Percentiles rank a stretch among this genome's conserved stretches.
phyloP scores from a whole-genome alignment of 2,113 vertebrate genomes.

The Catharus bicknelli region DNA sequence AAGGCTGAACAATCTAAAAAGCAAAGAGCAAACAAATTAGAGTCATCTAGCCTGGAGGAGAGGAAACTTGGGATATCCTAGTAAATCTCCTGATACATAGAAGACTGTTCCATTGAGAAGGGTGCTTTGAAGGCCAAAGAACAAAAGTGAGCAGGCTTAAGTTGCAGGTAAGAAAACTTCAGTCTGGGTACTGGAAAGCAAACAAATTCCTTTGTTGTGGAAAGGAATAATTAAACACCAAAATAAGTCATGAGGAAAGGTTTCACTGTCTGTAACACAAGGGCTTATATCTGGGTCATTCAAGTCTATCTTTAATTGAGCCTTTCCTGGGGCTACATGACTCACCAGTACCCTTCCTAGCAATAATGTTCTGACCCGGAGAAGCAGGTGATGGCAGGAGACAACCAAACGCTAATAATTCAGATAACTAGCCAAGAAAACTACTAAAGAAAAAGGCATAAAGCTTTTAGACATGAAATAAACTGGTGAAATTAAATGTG shows the following conservation, averaged over 20 bases:
- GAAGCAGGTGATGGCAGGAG: slow-evolving; percentile 19
- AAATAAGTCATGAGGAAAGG: not conserved
- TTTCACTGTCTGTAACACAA: not conserved
- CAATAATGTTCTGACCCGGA: not conserved
- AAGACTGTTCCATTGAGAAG: not conserved
- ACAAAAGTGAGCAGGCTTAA: not conserved
- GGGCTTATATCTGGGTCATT: slow-evolving; percentile 41
- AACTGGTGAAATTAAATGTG: not conserved
- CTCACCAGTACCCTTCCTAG: slow-evolving; percentile 30
- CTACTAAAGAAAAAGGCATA: not conserved
- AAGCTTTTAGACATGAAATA: not conserved
- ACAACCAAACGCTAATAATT: not conserved
- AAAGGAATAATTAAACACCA: not conserved
- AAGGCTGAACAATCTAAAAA: not conserved
- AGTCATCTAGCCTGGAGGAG: not conserved
- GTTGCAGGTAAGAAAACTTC: not conserved
- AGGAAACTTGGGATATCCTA: not conserved
- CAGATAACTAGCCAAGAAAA: not conserved
- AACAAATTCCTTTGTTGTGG: not conserved
- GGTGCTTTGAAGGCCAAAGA: not conserved
- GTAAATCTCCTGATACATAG: not conserved
- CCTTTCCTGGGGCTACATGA: slow-evolving; percentile 55
- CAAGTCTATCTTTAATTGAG: slow-evolving; percentile 25
- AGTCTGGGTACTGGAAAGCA: not conserved
- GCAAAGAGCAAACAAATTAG: slow-evolving; percentile 1